Percentiles rank a stretch among this genome's conserved stretches.
phyloP scores from a whole-genome alignment of 2,797 vertebrate species.

The Phoebastria nigripes region DNA sequence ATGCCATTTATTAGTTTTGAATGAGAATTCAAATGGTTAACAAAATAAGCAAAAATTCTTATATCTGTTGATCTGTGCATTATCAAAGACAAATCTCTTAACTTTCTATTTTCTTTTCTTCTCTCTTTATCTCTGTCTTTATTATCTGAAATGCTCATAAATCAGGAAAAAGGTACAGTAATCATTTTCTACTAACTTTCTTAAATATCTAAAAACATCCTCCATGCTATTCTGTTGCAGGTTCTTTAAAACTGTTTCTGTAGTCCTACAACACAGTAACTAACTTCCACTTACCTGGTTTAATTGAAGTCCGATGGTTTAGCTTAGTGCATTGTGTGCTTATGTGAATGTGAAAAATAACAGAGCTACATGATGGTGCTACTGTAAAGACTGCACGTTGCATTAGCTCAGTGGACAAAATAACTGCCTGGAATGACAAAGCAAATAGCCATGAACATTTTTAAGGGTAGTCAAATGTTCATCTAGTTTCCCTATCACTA shows the following conservation, averaged over 20 bases:
- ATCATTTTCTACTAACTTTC: conserved; percentile 61
- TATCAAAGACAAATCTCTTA: conserved; percentile 56
- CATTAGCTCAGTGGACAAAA: background rate
- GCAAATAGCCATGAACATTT: background rate
- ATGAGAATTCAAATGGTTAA: background rate
- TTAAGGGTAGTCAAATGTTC: background rate
- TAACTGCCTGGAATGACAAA: background rate
- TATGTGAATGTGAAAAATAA: background rate
- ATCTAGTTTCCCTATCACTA: conserved; percentile 6
- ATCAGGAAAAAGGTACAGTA: conserved; percentile 91
- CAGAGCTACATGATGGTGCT: background rate
- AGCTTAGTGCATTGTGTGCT: background rate
- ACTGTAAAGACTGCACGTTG: background rate
- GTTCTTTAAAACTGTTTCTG: background rate
- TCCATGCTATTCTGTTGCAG: background rate
- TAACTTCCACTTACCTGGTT: background rate
- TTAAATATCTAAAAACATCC: background rate
- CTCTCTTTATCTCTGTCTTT: conserved; percentile 75
- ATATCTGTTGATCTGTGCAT: conserved; percentile 20
- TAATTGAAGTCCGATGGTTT: background rate
- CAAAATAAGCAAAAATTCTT: background rate
- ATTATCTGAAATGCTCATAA: conserved; percentile 79
- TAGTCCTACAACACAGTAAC: background rate
- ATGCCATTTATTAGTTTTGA: background rate
- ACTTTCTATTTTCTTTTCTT: conserved; percentile 76